Base-by-base conservation (phyloP, 2,113 vertebrate genomes). In the Nothocercus julius region DNA sequence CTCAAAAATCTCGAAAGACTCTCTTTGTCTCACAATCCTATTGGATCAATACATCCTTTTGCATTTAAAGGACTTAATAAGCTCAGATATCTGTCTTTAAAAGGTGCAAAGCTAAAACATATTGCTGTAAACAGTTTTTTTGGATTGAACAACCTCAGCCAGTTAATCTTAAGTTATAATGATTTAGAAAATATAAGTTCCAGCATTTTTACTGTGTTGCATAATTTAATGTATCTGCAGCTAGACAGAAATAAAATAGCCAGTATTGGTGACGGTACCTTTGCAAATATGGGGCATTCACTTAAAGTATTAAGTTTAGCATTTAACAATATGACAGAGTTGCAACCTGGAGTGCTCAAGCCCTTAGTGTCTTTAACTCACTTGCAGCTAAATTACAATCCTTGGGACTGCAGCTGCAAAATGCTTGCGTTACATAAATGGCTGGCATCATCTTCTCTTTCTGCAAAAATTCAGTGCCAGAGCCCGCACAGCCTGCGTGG, bases 251-350 rank as follows among this genome's bases (percentile, higher is more conserved):
- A 97, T 87, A 97, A 91, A 94, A 98, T 98, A 97, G 77, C 90
- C 30, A 94, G 62, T 67, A 97, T 98, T 96, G 96, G 82, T 9
- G 25, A 93, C 76, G 81, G 88, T 95, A 96, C 96, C 32, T 98
- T 98, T 97, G 95, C 97, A 94, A 97, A 97, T 87, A 95, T 98
- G 85, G 96, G 97, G 30, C 34, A 69, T 32, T 97, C 97, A 87
- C 96, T 98, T 94, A 98, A 98, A 96, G 92, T 98, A n/a, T 96
- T 98, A 73, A 98, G 96, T 96, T 92, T 98, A 86, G 97, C 98
- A 27, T 98, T 98, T 96, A 98, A 98, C 97, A 98, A 98, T 92
- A 96, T 98, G 95, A 97, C 98, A 90, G 97, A 97, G 66, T 96
- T 98, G 67, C 96, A 96, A 11, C 97, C 98, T 94, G 95, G 93